These are phyloP conservation scores for Passer domesticus DNA, from an alignment of 2,113 vertebrate species.

Conservation along the genomic window DNA sequence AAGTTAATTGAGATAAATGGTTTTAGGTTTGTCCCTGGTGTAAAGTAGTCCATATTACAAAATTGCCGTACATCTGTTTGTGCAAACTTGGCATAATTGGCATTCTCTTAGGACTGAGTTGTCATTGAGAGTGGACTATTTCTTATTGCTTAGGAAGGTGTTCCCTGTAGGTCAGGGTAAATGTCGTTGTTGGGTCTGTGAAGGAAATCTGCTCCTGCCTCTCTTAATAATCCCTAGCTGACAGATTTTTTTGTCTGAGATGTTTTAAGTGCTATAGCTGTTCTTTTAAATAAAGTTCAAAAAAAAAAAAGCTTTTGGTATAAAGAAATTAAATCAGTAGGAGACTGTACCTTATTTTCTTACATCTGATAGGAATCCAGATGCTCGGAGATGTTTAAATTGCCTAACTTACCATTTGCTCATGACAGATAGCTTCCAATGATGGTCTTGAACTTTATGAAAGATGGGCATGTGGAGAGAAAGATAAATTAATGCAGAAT, in stretches of 20 bases:
- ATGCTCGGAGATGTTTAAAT: neutral
- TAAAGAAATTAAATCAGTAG: neutral
- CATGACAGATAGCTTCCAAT: neutral
- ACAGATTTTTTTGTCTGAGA: neutral
- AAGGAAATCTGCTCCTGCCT: neutral
- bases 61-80: conserved; percentile 68
- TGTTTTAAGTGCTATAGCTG: neutral
- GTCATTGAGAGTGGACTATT: conserved; percentile 34
- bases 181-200: neutral
- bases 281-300: neutral
- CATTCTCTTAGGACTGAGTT: conserved; percentile 60
- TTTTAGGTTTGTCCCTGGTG: conserved; percentile 66
- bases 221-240: neutral
- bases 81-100: conserved; percentile 71
- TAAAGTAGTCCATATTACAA: conserved; percentile 57
- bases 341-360: neutral
- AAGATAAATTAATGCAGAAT: neutral
- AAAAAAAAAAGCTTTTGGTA: neutral
- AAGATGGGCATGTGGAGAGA: neutral
- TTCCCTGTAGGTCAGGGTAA: conserved; percentile 18
- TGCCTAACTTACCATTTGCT: neutral
- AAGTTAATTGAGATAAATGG: conserved; percentile 78
- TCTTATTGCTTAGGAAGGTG: conserved; percentile 29
- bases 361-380: neutral
- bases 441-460: neutral